Evolutionary conservation across 2,113 vertebrate species (phyloP), one percentile per base, ranked within the genome.

Genomic region (Cyrtonyx montezumae): DNA sequence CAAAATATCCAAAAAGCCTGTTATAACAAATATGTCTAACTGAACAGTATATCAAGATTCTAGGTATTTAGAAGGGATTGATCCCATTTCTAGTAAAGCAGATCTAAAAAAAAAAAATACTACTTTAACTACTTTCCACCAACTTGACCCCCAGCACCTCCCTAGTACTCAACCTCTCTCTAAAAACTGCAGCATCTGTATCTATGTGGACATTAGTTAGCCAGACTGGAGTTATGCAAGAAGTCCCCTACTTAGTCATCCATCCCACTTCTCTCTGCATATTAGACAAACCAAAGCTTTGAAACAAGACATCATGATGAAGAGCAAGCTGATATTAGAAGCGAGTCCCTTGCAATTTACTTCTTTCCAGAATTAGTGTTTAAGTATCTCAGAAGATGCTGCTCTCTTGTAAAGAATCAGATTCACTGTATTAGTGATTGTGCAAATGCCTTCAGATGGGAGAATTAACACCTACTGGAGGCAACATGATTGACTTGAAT

Each of bases 401-500:
- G 13, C 42, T 90, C 79, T 49, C 58, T 73, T 58, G 43, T 10
- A 28, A 53, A 53, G 63, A 92, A 87, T 19, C 7, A 32, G 58
- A 86, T 68, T 86, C 68, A 91, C 43, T 34, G 4, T 37, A 58
- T 92, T 78, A 96, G 48, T n/a, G 67, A 83, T 92, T 89, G 80
- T 86, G 30, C 49, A 86, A 94, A 45, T 56, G 58, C 46, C 78
- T 87, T 77, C 17, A 88, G 79, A 75, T 84, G 40, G 53, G 23
- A 89, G 70, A 94, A 96, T 78, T 87, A 92, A 92, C 82, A 94
- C 59, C 83, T 87, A 91, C 93, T 68, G 85, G 32, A 91, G 34
- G 78, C 67, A 93, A 81, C 46, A 75, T 94, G 92, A 97, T 73
- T 96, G 94, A 97, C 90, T 90, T 78, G 68, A 90, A 94, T 93